Evolutionary conservation across 2,113 vertebrate species (phyloP).

Genomic region (Spermophilus dauricus): DNA sequence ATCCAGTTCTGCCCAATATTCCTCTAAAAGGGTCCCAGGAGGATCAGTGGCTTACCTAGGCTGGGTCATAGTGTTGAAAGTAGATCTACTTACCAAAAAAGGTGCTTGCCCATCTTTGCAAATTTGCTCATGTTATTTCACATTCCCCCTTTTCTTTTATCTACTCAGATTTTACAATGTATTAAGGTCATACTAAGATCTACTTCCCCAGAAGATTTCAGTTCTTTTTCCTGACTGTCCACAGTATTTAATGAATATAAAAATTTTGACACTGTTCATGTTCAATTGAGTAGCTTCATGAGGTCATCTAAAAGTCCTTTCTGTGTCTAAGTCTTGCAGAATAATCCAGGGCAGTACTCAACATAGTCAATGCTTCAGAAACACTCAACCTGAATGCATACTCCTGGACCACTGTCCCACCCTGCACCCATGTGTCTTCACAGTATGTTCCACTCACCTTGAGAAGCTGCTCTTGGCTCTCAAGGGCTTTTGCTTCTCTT

Average conservation of each 20-base stretch:
- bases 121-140: not conserved
- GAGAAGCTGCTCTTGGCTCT: slow-evolving; percentile 91
- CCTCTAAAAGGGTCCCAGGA: not conserved
- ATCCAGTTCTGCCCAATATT: not conserved
- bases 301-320: not conserved
- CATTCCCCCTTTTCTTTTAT: not conserved
- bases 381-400: not conserved
- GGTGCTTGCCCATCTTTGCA: not conserved
- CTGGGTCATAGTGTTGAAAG: not conserved
- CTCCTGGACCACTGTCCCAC: not conserved
- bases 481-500: slow-evolving; percentile 84
- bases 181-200: not conserved
- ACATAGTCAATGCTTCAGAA: not conserved
- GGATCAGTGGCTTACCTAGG: not conserved
- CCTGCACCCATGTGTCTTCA: fast-evolving
- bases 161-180: not conserved
- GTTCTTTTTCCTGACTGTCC: not conserved
- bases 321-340: not conserved
- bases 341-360: not conserved
- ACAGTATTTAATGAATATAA: not conserved
- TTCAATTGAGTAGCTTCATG: not conserved
- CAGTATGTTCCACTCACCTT: slow-evolving; percentile 84
- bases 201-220: not conserved
- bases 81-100: not conserved
- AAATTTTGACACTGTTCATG: not conserved